Base-by-base conservation (phyloP, 2,888 invertebrate genomes). In the Pyrrhosoma nymphula region DNA sequence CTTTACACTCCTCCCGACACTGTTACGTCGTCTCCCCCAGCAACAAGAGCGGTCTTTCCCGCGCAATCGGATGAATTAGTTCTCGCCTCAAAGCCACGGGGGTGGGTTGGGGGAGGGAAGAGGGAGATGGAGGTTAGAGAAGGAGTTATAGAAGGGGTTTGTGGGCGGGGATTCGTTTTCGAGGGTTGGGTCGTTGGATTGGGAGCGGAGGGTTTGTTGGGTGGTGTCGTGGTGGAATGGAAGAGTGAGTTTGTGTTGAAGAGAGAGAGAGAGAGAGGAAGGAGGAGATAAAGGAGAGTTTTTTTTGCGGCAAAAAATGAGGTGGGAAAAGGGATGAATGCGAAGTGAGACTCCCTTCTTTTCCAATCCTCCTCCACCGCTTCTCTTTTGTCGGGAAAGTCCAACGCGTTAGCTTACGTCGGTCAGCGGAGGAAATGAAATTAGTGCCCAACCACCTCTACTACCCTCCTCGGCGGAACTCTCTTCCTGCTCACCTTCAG, bases 61-160 rank as follows among this genome's bases (percentile, higher is more conserved):
- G 23, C 88, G 16, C 89, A 56, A n/a, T 89, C n/a, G 56, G 89
- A 89, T 47, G 89, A 56, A 89, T 89, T 89, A 89, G 89, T 89
- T 55, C 35, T n/a, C 89, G 0, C 26, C 47, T n/a, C 26, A 89
- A n/a, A 89, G 55, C 14, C n/a, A 89, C 16, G 56, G 56, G 12
- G 23, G 88, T n/a, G 82, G 8, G 47, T 4, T 4, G 47, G 47
- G 20, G 47, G 39, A 88, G 20, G 30, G 16, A 35, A 4, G 14
- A 82, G 82, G 35, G 35, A 35, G 35, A 0, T 26, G n/a, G 47
- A 47, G 47, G 47, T 12, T 8, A 10, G n/a, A n/a, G 69, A n/a
- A 69, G 26, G n/a, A 26, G 69, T n/a, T n/a, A n/a, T n/a, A n/a
- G n/a, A 26, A 69, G 14, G 0, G 69, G 69, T 8, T n/a, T n/a